A percentile compares a stretch with the other conserved stretches of the same genome.
Evolutionary conservation across 2,113 vertebrate species (phyloP).

Genomic region (Aspidoscelis tigris): DNA sequence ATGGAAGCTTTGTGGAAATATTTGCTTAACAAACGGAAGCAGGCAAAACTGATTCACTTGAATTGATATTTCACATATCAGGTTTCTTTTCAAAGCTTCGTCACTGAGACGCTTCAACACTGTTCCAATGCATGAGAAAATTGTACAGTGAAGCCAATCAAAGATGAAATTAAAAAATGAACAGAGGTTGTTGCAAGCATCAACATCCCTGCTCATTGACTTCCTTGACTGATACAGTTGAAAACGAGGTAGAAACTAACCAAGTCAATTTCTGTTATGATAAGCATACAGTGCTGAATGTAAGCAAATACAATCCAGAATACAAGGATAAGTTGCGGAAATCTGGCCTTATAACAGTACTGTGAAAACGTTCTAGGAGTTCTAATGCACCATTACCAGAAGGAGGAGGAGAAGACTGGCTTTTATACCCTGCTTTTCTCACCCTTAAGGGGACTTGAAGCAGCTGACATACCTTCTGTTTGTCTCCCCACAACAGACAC

Average conservation of each 20-base stretch:
- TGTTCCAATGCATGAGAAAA: neutral
- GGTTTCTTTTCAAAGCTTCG: neutral
- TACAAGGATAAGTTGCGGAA: too few relatives aligned
- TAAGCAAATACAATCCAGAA: too few relatives aligned
- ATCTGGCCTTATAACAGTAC: too few relatives aligned
- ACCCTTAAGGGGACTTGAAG: too few relatives aligned
- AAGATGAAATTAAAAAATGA: slow-evolving; percentile 1
- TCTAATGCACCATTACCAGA: too few relatives aligned
- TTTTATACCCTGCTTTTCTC: too few relatives aligned
- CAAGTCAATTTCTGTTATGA: too few relatives aligned
- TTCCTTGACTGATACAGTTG: neutral
- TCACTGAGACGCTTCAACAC: neutral
- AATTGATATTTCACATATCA: neutral
- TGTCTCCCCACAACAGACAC: too few relatives aligned
- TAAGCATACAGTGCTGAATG: too few relatives aligned
- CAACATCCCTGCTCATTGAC: neutral
- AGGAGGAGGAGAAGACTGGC: too few relatives aligned
- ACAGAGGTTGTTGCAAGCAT: neutral
- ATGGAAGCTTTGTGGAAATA: neutral
- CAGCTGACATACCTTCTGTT: too few relatives aligned
- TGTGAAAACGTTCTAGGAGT: too few relatives aligned
- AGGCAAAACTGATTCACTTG: neutral
- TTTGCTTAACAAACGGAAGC: slow-evolving; percentile 8
- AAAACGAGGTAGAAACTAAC: neutral
- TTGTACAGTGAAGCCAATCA: neutral